Conservation (phyloP, 2,888 invertebrate genomes). For the Plagodis dolabraria region DNA sequence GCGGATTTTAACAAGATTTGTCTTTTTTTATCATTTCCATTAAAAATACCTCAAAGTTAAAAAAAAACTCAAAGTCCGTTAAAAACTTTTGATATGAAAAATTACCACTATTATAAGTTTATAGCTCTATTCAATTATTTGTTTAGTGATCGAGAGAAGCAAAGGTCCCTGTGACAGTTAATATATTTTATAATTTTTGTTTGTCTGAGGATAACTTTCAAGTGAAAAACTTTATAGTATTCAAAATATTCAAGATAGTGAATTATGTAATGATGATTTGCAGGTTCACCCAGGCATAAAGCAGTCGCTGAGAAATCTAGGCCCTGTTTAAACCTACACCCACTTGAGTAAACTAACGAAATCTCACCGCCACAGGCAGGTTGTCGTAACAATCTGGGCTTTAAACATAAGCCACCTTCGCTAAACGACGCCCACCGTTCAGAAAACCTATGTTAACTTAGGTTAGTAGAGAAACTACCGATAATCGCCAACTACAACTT, state of each 20-base stretch:
- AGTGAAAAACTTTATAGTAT: no score
- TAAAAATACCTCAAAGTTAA: no score
- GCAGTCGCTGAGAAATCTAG: conserved; percentile 16
- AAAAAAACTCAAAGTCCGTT: no score
- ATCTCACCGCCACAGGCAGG: conserved; percentile 19
- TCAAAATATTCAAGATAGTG: conserved; percentile 2
- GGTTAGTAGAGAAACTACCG: conserved; percentile 18
- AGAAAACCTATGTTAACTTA: conserved; percentile 22
- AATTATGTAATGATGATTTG: conserved; percentile 11
- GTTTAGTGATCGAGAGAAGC: no score
- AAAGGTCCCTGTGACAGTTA: no score
- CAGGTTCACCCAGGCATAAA: neutral
- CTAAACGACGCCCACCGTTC: conserved; percentile 27
- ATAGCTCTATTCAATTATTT: no score
- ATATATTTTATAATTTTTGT: no score
- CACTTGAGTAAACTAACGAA: conserved; percentile 30
- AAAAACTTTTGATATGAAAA: no score
- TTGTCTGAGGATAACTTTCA: no score
- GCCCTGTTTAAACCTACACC: conserved; percentile 16
- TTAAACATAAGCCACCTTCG: conserved; percentile 31
- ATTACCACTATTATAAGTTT: no score
- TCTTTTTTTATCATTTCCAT: no score
- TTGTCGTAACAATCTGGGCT: conserved; percentile 26
- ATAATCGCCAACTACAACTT: conserved; percentile 17
- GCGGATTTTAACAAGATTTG: no score